These are phyloP conservation scores for Peribatodes rhomboidaria DNA, from an alignment of 2,888 invertebrate species.

Conservation along the genomic window DNA sequence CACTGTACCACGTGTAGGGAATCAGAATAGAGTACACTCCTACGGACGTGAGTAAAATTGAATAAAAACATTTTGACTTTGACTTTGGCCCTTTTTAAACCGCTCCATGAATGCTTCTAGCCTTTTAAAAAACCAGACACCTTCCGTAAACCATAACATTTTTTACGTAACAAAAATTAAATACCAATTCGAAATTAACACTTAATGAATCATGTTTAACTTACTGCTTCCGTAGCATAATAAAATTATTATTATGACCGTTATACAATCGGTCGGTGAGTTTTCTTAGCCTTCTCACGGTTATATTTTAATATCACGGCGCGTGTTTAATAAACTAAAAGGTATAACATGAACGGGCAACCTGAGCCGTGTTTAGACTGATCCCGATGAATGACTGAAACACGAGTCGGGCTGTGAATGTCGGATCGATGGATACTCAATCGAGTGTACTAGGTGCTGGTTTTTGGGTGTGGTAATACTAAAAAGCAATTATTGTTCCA, in stretches of 20 bases:
- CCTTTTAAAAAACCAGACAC: no score
- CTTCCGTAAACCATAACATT: no score
- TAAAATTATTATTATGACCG: conserved; percentile 57
- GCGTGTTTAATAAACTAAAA: conserved; percentile 71
- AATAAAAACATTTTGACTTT: no score
- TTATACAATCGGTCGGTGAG: conserved; percentile 55
- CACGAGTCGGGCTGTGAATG: conserved; percentile 52
- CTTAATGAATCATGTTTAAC: conserved; percentile 44
- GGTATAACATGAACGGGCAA: conserved; percentile 69
- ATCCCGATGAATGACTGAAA: conserved; percentile 79
- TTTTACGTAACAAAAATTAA: conserved; percentile 16
- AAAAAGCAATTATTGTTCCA: no score
- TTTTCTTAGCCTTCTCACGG: conserved; percentile 65
- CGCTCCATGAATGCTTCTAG: no score
- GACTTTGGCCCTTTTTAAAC: no score
- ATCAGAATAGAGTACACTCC: no score
- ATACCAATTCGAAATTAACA: conserved; percentile 24
- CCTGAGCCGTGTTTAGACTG: conserved; percentile 80
- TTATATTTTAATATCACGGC: conserved; percentile 75
- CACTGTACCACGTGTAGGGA: no score
- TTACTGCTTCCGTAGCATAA: conserved; percentile 57
- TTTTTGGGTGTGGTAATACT: no score
- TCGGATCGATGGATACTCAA: conserved; percentile 23
- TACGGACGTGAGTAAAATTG: no score
- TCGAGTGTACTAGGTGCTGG: no score